Conservation (phyloP, 2,888 invertebrate species). For the Nomada fucata region DNA sequence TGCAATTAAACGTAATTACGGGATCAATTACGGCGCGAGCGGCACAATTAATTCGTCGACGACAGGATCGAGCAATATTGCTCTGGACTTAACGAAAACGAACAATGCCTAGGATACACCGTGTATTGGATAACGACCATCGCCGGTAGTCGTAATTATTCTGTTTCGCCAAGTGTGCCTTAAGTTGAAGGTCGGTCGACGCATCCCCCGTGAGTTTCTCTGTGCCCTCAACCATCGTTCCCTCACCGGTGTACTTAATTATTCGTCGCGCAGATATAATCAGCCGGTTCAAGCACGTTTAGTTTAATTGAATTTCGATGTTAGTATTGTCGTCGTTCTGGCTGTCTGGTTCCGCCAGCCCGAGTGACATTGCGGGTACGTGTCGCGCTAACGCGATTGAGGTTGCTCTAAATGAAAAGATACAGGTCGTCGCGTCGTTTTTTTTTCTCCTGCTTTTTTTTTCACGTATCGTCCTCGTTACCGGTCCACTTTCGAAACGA, state of each 20-base stretch:
- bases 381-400: background rate
- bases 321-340: background rate
- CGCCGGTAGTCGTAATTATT: constrained; percentile 30
- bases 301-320: background rate
- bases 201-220: constrained; percentile 44
- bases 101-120: constrained; percentile 23
- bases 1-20: constrained; percentile 12
- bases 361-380: background rate
- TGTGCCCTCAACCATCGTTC: background rate
- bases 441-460: constrained; percentile 25
- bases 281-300: background rate
- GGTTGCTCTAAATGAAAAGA: constrained; percentile 38
- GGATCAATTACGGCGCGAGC: constrained; percentile 3
- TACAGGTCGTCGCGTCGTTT: constrained; percentile 31
- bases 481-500: constrained; percentile 58
- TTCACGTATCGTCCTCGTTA: constrained; percentile 52
- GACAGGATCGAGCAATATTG: background rate
- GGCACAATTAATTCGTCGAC: background rate
- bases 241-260: background rate
- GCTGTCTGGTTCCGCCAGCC: constrained; percentile 15
- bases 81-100: constrained; percentile 2
- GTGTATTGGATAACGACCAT: constrained; percentile 32
- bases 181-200: constrained; percentile 70
- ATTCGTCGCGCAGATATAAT: background rate
- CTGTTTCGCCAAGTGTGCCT: constrained; percentile 58